These are phyloP conservation scores for Drosophila paulistorum DNA, from an alignment of 1,140 invertebrate genomes.

Conservation along the genomic window DNA sequence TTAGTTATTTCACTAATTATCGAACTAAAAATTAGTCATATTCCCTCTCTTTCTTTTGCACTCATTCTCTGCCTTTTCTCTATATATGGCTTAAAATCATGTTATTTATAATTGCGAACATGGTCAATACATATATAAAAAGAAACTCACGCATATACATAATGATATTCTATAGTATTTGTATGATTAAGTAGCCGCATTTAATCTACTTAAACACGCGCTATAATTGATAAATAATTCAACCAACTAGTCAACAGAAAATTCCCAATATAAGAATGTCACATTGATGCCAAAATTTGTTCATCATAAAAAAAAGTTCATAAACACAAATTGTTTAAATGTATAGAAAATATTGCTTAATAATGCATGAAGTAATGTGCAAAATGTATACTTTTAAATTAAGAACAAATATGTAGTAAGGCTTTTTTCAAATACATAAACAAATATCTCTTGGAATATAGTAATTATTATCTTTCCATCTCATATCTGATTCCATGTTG, in stretches of 20 bases:
- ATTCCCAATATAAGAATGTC: too few species aligned
- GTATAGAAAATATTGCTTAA: too few species aligned
- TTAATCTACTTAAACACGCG: constrained; percentile 70
- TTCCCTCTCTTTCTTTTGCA: background rate
- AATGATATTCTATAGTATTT: constrained; percentile 12
- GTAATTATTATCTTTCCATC: too few species aligned
- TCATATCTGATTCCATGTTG: too few species aligned
- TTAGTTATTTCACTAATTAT: constrained; percentile 70
- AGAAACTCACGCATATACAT: constrained; percentile 20
- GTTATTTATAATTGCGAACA: constrained; percentile 62
- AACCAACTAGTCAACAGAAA: background rate
- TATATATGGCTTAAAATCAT: constrained; percentile 59
- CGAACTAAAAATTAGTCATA: constrained; percentile 57
- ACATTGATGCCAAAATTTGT: too few species aligned
- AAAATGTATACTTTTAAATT: too few species aligned
- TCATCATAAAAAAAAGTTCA: too few species aligned
- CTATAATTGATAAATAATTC: constrained; percentile 57
- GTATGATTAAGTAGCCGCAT: constrained; percentile 54
- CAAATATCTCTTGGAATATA: too few species aligned
- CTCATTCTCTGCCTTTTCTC: constrained; percentile 8
- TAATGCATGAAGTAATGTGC: too few species aligned
- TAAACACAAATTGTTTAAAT: too few species aligned
- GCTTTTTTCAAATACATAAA: too few species aligned
- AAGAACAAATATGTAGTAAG: too few species aligned
- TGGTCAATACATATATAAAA: constrained; percentile 11